These are phyloP conservation scores for Maniola hyperantus DNA, from an alignment of 2,888 invertebrate species.

Conservation along the genomic window DNA sequence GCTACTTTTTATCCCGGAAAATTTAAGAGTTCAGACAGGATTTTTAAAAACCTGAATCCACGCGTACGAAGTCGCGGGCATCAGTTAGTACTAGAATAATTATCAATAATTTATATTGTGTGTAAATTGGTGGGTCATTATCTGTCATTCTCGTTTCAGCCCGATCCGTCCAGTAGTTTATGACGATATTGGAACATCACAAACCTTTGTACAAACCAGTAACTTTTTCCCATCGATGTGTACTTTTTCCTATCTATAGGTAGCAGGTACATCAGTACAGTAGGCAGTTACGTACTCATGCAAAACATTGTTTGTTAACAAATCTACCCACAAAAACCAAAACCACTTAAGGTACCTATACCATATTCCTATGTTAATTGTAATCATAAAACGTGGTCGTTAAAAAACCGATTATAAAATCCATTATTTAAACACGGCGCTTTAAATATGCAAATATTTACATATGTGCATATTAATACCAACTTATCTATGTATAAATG, in stretches of 20 bases:
- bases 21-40: too few species aligned
- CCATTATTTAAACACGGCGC: conserved; percentile 19
- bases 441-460: conserved; percentile 22
- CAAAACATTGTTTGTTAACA: background rate
- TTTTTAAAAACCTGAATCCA: too few species aligned
- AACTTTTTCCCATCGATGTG: too few species aligned
- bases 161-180: too few species aligned
- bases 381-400: conserved; percentile 18
- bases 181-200: too few species aligned
- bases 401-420: conserved; percentile 22
- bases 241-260: background rate
- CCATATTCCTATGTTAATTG: conserved; percentile 8
- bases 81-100: background rate
- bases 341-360: conserved; percentile 11
- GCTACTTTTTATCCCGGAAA: background rate
- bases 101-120: too few species aligned
- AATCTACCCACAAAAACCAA: conserved; percentile 10
- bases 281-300: background rate
- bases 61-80: too few species aligned
- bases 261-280: too few species aligned
- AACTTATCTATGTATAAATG: conserved; percentile 48
- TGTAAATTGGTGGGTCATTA: too few species aligned
- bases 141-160: too few species aligned
- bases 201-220: too few species aligned
- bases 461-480: conserved; percentile 35